These are phyloP conservation scores for Zonitis immaculata DNA, from an alignment of 2,888 invertebrate species.

Conservation along the genomic window DNA sequence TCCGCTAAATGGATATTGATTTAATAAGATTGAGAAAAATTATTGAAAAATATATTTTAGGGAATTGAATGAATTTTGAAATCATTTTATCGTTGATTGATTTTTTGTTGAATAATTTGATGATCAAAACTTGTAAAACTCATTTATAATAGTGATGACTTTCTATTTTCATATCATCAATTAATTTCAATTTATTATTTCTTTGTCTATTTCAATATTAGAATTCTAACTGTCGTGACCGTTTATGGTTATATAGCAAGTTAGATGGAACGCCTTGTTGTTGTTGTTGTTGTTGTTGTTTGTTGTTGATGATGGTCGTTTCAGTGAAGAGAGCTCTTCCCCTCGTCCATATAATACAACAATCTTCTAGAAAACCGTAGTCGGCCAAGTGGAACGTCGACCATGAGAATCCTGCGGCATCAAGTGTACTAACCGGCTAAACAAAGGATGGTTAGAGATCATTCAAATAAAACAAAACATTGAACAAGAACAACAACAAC, in stretches of 20 bases:
- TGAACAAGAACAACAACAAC: not conserved
- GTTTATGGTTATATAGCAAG: not conserved
- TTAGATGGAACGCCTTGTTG: not conserved
- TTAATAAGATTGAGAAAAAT: not conserved
- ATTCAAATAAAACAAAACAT: slow-evolving; percentile 3
- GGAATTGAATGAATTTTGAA: too few species aligned
- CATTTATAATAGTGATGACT: too few species aligned
- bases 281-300: not conserved
- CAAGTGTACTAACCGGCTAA: slow-evolving; percentile 13
- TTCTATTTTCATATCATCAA: not conserved
- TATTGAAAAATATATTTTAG: too few species aligned
- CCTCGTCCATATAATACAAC: slow-evolving; percentile 9
- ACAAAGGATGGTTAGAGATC: slow-evolving; percentile 22
- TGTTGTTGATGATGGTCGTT: slow-evolving; percentile 1
- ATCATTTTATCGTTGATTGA: not conserved
- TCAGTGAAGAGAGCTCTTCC: not conserved
- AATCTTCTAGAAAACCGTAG: slow-evolving; percentile 9
- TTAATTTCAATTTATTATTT: not conserved
- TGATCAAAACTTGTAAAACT: too few species aligned
- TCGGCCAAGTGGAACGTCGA: slow-evolving; percentile 21
- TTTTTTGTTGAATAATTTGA: not conserved
- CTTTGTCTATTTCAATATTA: not conserved
- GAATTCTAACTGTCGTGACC: not conserved
- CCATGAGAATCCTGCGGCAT: slow-evolving; percentile 25
- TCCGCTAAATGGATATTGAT: not conserved